phyloP scores from a whole-genome alignment of 2,888 invertebrate genomes.

The Phaonia tiefii region DNA sequence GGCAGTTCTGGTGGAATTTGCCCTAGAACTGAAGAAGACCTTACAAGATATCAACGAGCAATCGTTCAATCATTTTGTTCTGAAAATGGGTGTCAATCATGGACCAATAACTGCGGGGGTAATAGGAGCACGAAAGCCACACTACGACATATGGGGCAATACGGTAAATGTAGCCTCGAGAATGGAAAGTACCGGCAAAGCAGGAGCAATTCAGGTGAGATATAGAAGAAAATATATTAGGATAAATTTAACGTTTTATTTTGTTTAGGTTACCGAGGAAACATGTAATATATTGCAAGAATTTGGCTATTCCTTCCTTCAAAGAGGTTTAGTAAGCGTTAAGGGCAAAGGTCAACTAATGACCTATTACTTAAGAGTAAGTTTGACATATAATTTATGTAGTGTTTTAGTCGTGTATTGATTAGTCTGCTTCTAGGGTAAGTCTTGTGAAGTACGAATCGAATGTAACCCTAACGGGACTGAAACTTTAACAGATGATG shows the following conservation, averaged over 20 bases:
- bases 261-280: conserved; percentile 94
- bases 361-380: conserved; percentile 93
- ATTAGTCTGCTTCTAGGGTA: conserved; percentile 69
- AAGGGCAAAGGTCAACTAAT: conserved; percentile 98
- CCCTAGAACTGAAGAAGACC: conserved; percentile 93
- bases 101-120: conserved; percentile 98
- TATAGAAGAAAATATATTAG: background rate
- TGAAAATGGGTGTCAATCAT: conserved; percentile 97
- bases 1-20: conserved; percentile 92
- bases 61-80: conserved; percentile 96
- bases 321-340: conserved; percentile 95
- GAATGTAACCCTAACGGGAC: conserved; percentile 52
- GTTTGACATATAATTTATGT: conserved; percentile 24
- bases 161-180: conserved; percentile 98
- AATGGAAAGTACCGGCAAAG: conserved; percentile 99
- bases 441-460: conserved; percentile 59
- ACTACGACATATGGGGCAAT: conserved; percentile 98
- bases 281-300: conserved; percentile 93
- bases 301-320: conserved; percentile 96
- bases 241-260: background rate
- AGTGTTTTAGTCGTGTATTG: background rate
- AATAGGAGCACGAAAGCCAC: conserved; percentile 96
- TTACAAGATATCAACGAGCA: conserved; percentile 95
- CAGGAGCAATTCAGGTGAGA: conserved; percentile 93
- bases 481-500: conserved; percentile 63